phyloP scores from a whole-genome alignment of 2,888 invertebrate species.

The Peribatodes rhomboidaria region DNA sequence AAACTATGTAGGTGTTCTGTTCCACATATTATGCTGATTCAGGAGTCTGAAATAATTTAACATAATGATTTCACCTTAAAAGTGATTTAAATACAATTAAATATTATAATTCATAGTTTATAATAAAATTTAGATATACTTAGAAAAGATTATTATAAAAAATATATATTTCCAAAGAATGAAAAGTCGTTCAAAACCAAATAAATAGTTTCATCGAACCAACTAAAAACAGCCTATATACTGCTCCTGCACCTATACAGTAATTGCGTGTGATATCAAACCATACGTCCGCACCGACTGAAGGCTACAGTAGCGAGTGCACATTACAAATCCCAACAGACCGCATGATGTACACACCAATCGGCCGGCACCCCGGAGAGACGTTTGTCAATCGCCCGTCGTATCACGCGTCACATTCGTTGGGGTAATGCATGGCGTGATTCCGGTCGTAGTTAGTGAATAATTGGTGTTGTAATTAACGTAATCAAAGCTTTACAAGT shows the following conservation, averaged over 20 bases:
- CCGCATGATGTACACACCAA: conserved; percentile 9
- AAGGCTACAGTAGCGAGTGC: conserved; percentile 1
- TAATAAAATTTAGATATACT: too few species aligned
- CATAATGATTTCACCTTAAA: too few species aligned
- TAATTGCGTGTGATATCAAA: neutral
- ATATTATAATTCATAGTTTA: too few species aligned
- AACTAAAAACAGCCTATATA: too few species aligned
- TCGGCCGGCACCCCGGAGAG: conserved; percentile 48
- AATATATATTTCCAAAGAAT: too few species aligned
- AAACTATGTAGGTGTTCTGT: too few species aligned
- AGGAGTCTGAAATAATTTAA: too few species aligned
- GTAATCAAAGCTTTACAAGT: neutral
- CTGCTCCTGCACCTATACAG: neutral
- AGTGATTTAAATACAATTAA: too few species aligned
- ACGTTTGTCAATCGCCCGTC: conserved; percentile 56
- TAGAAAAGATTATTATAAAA: too few species aligned
- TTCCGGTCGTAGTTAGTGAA: conserved; percentile 37
- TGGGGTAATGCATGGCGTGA: conserved; percentile 25
- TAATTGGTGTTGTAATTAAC: conserved; percentile 35
- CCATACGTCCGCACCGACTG: neutral
- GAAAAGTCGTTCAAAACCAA: too few species aligned
- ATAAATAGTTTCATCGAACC: too few species aligned
- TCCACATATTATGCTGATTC: too few species aligned
- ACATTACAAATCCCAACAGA: neutral
- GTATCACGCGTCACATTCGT: conserved; percentile 24